Conservation (phyloP, 1,140 invertebrate species). For the Thaumetopoea pityocampa region DNA sequence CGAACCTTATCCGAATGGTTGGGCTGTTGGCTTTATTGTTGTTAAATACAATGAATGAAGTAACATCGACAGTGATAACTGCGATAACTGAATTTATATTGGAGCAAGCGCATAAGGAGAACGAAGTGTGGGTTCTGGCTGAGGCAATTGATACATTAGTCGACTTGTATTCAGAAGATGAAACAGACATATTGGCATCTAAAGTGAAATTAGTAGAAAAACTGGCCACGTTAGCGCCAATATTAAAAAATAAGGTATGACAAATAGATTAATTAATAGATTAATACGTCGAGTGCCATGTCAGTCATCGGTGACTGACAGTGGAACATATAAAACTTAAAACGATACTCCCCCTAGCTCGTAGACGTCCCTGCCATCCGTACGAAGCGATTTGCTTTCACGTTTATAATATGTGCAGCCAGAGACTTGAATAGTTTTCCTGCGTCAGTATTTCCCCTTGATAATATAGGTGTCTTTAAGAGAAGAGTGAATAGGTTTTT, state of each 20-base stretch:
- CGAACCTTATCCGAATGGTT: constrained; percentile 83
- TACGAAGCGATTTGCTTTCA: no score
- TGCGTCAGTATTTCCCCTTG: no score
- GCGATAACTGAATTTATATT: constrained; percentile 74
- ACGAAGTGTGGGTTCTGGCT: constrained; percentile 82
- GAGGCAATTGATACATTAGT: constrained; percentile 86
- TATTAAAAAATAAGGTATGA: constrained; percentile 81
- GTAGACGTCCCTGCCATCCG: no score
- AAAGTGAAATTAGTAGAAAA: constrained; percentile 80
- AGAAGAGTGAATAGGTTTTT: no score
- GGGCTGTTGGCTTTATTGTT: constrained; percentile 76
- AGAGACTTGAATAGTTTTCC: no score
- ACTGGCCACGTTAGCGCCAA: constrained; percentile 75
- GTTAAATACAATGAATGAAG: constrained; percentile 49
- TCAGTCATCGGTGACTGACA: no score
- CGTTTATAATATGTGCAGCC: no score
- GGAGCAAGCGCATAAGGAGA: constrained; percentile 72
- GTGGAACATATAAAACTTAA: no score
- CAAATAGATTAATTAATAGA: background rate
- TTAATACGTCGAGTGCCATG: no score
- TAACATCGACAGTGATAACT: constrained; percentile 46
- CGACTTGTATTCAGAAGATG: constrained; percentile 87
- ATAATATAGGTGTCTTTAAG: no score
- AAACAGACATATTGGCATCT: constrained; percentile 79
- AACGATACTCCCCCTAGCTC: no score